phyloP scores from a whole-genome alignment of 2,797 vertebrate genomes.

The Leontocebus nigricollis region DNA sequence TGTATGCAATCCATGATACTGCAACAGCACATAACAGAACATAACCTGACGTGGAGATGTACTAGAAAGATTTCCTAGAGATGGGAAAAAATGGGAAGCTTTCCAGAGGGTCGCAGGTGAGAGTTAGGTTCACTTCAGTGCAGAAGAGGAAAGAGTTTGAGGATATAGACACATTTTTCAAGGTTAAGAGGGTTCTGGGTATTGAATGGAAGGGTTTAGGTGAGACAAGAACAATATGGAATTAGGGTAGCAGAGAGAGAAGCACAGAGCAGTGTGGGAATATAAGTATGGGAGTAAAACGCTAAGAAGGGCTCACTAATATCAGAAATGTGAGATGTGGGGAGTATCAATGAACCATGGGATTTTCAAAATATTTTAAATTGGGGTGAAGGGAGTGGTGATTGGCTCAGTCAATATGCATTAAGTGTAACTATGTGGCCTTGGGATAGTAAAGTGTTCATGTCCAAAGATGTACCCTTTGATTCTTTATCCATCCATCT shows the following conservation, averaged over 20 bases:
- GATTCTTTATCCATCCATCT: neutral
- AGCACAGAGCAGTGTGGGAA: neutral
- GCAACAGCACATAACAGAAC: neutral
- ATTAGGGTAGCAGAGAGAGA: neutral
- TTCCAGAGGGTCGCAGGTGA: neutral
- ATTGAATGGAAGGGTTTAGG: neutral
- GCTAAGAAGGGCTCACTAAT: neutral
- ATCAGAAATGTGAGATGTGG: neutral
- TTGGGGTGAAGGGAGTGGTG: neutral
- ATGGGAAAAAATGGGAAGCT: neutral
- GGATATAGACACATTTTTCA: neutral
- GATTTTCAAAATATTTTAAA: constrained; percentile 22
- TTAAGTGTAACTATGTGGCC: neutral
- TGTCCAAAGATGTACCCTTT: neutral
- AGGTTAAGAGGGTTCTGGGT: neutral
- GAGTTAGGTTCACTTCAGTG: neutral
- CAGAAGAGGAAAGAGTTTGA: neutral
- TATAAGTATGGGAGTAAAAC: neutral
- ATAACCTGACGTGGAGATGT: neutral
- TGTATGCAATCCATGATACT: neutral
- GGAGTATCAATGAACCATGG: neutral
- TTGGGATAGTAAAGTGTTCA: neutral
- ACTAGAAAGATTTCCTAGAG: neutral
- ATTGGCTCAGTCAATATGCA: neutral
- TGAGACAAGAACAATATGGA: neutral